These are phyloP conservation scores for Mustela nigripes DNA, from an alignment of 2,113 vertebrate species.

Conservation along the genomic window DNA sequence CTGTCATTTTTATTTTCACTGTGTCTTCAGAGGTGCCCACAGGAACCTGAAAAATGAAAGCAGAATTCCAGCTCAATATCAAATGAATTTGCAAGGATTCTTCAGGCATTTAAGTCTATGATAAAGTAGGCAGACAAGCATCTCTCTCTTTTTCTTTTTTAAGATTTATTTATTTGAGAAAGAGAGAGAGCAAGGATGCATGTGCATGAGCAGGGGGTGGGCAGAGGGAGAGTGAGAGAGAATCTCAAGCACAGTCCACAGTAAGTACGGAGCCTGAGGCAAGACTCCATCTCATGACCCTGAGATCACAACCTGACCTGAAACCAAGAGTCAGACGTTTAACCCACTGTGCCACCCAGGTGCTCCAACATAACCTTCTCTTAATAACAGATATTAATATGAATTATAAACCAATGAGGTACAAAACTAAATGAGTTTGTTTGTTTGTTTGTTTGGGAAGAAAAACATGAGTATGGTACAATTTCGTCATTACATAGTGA, in stretches of 20 bases:
- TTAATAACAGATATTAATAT: conserved; percentile 59
- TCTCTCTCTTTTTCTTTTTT: background rate
- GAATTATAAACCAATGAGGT: conserved; percentile 41
- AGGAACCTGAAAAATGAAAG: conserved; percentile 18
- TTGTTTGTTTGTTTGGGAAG: conserved; percentile 9
- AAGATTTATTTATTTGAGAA: background rate
- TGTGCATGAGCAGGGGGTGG: background rate
- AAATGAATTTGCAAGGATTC: conserved; percentile 74
- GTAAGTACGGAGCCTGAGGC: background rate
- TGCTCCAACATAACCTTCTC: background rate
- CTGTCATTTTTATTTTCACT: conserved; percentile 49
- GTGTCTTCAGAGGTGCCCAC: background rate
- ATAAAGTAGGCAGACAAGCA: conserved; percentile 18
- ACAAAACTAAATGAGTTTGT: conserved; percentile 24
- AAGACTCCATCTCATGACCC: background rate
- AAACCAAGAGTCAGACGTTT: background rate
- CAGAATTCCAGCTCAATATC: conserved; percentile 52
- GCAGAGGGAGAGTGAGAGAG: background rate
- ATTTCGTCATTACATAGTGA: too few relatives aligned
- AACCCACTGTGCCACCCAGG: background rate
- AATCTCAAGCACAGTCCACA: background rate
- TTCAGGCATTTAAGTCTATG: conserved; percentile 22
- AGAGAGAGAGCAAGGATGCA: too few relatives aligned
- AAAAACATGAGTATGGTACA: conserved; percentile 26
- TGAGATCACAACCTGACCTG: background rate